phyloP scores from a whole-genome alignment of 2,888 invertebrate species.

The Willowsia nigromaculata region DNA sequence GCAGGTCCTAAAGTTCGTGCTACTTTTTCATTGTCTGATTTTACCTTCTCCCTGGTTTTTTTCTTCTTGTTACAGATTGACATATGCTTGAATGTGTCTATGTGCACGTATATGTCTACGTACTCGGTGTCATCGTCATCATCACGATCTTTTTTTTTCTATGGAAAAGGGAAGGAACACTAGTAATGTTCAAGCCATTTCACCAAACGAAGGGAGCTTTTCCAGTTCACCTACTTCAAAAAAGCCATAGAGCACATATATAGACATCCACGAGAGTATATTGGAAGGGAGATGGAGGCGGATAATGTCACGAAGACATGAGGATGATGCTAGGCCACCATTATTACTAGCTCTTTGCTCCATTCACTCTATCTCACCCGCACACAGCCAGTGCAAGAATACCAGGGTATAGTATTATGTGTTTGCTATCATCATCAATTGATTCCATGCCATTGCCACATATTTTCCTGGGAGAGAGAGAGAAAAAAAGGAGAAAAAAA shows the following conservation, averaged over 20 bases:
- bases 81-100: not conserved
- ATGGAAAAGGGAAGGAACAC: not conserved
- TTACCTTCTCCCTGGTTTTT: constrained; percentile 14
- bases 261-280: not conserved
- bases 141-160: not conserved
- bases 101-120: not conserved
- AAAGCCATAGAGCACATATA: constrained; percentile 16
- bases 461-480: not conserved
- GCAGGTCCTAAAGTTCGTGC: constrained; percentile 14
- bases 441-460: constrained; percentile 59
- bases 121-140: not conserved
- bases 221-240: constrained; percentile 47
- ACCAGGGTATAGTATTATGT: not conserved
- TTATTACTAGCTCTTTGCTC: not conserved
- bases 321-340: not conserved
- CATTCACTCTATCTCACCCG: not conserved
- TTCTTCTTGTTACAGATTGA: constrained; percentile 1
- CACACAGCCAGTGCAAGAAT: not conserved
- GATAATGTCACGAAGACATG: constrained; percentile 32
- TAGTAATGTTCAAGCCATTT: constrained; percentile 20
- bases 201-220: constrained; percentile 49
- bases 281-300: constrained; percentile 15
- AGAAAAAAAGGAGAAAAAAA: not conserved
- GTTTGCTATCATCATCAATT: constrained; percentile 50
- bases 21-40: constrained; percentile 32